Percentiles rank a stretch among this genome's conserved stretches.
Conservation (phyloP, 1,140 invertebrate species). For the Trichoplusia ni region DNA sequence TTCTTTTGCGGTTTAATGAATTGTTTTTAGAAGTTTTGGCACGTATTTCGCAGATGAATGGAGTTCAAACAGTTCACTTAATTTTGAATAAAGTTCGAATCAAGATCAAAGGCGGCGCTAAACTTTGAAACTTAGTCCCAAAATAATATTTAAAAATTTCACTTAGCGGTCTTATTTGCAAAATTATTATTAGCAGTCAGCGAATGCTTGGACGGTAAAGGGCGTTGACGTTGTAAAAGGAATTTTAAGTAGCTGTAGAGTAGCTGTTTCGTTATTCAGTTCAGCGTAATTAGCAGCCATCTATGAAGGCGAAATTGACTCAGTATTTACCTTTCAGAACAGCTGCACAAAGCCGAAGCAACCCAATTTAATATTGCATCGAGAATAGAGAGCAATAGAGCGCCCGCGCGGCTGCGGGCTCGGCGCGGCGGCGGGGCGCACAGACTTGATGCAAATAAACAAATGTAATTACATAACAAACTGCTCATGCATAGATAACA, state of each 20-base stretch:
- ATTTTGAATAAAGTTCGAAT: neutral
- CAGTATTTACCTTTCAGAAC: neutral
- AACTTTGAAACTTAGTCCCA: no score
- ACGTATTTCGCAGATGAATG: neutral
- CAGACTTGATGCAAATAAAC: neutral
- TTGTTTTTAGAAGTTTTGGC: conserved; percentile 3
- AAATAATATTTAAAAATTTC: no score
- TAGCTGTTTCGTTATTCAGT: no score
- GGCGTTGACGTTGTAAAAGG: no score
- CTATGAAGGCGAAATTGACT: neutral
- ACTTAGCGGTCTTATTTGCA: no score
- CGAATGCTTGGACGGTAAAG: no score
- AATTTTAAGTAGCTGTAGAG: no score
- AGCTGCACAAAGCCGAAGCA: neutral
- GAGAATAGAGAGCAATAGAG: neutral
- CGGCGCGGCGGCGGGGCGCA: neutral
- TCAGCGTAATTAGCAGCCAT: no score
- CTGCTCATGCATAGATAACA: neutral
- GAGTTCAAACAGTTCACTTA: neutral
- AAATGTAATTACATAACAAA: conserved; percentile 7
- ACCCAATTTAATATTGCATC: conserved; percentile 13
- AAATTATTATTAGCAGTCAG: no score
- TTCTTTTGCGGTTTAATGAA: conserved; percentile 14
- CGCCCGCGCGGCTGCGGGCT: neutral
- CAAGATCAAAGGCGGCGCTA: neutral